Evolutionary conservation across 2,888 invertebrate genomes (phyloP).

Genomic region (Amblyjoppa proteus): DNA sequence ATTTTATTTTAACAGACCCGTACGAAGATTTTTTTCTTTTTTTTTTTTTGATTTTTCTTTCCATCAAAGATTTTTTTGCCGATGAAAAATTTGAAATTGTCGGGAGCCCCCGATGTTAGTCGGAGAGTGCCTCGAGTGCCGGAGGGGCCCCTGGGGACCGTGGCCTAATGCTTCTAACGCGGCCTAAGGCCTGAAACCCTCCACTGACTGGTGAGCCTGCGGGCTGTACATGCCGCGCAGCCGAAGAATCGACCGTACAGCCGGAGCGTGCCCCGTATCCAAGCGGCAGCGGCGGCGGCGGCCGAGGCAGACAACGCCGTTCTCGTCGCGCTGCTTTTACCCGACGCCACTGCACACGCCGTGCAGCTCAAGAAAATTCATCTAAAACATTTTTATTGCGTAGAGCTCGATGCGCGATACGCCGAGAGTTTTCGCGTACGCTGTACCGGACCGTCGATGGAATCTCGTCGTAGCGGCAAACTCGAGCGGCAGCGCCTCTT

Average conservation of each 20-base stretch:
- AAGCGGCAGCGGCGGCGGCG: constrained; percentile 69
- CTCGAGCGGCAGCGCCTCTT: constrained; percentile 43
- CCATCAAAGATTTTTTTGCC: neutral
- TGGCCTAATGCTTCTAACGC: constrained; percentile 71
- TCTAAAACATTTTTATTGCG: constrained; percentile 79
- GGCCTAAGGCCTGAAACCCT: constrained; percentile 74
- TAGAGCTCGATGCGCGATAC: constrained; percentile 63
- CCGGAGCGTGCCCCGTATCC: constrained; percentile 58
- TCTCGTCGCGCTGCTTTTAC: constrained; percentile 70
- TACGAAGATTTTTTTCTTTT: constrained; percentile 14
- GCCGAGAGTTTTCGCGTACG: constrained; percentile 70
- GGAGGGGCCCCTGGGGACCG: constrained; percentile 71
- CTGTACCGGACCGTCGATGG: constrained; percentile 44
- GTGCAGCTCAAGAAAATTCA: constrained; percentile 82
- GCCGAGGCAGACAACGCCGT: constrained; percentile 66
- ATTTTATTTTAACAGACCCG: neutral
- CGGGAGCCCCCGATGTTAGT: constrained; percentile 17
- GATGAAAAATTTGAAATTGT: neutral
- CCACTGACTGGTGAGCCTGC: constrained; percentile 74
- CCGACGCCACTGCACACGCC: constrained; percentile 74
- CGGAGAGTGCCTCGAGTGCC: constrained; percentile 48
- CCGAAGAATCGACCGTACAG: constrained; percentile 63
- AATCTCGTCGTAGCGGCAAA: constrained; percentile 65
- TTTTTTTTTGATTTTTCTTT: neutral
- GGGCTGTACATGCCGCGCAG: constrained; percentile 66